Evolutionary conservation across 1,140 invertebrate genomes (phyloP).

Genomic region (Sinonovacula constricta): DNA sequence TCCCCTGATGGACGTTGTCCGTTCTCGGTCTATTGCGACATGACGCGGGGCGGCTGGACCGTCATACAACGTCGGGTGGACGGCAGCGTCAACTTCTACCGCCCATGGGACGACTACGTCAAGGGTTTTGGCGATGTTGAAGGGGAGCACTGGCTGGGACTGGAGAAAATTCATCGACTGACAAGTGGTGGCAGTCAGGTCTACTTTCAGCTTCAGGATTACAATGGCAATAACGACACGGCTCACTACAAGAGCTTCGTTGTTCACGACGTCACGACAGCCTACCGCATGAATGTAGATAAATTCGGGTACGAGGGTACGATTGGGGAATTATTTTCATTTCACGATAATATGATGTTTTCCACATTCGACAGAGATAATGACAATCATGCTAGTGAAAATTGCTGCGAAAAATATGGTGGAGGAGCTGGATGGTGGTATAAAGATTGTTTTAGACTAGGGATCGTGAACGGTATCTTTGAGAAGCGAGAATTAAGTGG

Average conservation of each 20-base stretch:
- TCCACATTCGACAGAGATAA: too few relatives aligned
- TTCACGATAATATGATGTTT: slow-evolving; percentile 36
- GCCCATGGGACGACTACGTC: too few relatives aligned
- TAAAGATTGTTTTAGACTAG: slow-evolving; percentile 21
- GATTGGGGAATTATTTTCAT: slow-evolving; percentile 16
- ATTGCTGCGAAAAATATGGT: too few relatives aligned
- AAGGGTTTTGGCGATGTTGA: too few relatives aligned
- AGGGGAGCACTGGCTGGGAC: too few relatives aligned
- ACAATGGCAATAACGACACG: too few relatives aligned
- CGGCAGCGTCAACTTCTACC: too few relatives aligned
- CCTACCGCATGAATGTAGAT: slow-evolving; percentile 33
- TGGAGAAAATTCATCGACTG: slow-evolving; percentile 38
- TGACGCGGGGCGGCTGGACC: too few relatives aligned
- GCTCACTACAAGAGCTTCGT: slow-evolving; percentile 23
- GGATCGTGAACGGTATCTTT: slow-evolving; percentile 28
- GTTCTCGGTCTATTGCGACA: slow-evolving; percentile 25
- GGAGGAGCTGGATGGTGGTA: slow-evolving; percentile 36
- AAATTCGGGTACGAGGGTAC: slow-evolving; percentile 8
- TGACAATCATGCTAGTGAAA: background rate
- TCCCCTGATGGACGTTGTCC: slow-evolving; percentile 34
- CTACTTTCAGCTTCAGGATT: too few relatives aligned
- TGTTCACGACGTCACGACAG: slow-evolving; percentile 26
- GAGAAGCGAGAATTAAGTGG: slow-evolving; percentile 21
- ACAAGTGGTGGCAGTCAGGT: slow-evolving; percentile 16
- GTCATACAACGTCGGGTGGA: too few relatives aligned